Conservation (phyloP, 2,888 invertebrate genomes). For the Petrophora chlorosata region DNA sequence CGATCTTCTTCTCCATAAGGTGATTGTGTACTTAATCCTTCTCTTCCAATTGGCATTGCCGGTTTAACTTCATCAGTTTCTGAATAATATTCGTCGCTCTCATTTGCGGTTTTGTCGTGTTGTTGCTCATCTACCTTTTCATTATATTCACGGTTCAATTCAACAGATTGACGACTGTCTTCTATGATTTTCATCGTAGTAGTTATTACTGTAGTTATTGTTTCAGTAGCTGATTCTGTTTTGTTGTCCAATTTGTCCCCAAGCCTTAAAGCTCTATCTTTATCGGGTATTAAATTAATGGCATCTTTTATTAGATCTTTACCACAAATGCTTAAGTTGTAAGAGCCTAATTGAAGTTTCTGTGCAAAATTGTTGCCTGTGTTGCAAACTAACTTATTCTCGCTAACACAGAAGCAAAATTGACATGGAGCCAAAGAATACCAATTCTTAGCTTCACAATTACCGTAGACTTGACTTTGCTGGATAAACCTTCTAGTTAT, state of each 20-base stretch:
- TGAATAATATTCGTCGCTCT: constrained; percentile 26
- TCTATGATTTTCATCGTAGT: not conserved
- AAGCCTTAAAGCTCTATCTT: constrained; percentile 28
- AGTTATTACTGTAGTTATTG: not conserved
- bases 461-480: constrained; percentile 42
- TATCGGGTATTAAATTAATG: constrained; percentile 44
- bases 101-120: constrained; percentile 5
- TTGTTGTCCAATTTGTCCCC: constrained; percentile 17
- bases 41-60: not conserved
- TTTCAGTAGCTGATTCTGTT: not conserved
- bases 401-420: constrained; percentile 61
- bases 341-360: constrained; percentile 48
- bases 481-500: constrained; percentile 27
- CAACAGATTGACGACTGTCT: not conserved
- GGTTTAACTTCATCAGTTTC: constrained; percentile 28
- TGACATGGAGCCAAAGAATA: constrained; percentile 66
- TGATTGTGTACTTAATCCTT: constrained; percentile 27
- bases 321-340: constrained; percentile 58
- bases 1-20: constrained; percentile 31
- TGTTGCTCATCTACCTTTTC: not conserved
- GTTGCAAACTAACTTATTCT: constrained; percentile 63
- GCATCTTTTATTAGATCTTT: constrained; percentile 50
- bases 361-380: constrained; percentile 41
- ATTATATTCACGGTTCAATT: constrained; percentile 14
- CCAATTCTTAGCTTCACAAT: constrained; percentile 58